Base-by-base conservation (phyloP, 30 jellyfish, hydroid and myxozoan species). In the Haliclystus octoradiatus region DNA sequence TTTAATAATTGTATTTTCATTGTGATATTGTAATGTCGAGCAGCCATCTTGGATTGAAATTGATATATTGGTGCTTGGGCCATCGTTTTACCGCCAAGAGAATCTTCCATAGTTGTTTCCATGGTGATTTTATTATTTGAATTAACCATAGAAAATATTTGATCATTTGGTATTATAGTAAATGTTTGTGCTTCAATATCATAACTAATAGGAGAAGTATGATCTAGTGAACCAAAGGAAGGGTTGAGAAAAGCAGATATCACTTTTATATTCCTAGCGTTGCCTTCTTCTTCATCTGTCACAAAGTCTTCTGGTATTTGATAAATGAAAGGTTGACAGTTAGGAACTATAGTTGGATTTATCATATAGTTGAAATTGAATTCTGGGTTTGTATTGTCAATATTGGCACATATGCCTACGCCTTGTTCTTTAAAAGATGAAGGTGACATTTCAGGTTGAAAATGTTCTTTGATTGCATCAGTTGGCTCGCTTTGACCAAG, bases 201-300 rank as follows among this genome's bases (percentile, higher is more conserved):
- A 28, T 74, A 74, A 33, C 15, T 26, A 26, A 60, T 53, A 63
- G 70, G 73, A 23, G 67, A 72, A 15, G 52, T 28, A 19, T 31
- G 23, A 2, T 83, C 50, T 0, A 74, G 31, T 23, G 65, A 22
- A 72, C 24, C 63, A 34, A 2, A 81, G 49, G 1, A 72, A n/a
- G 47, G 64, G 26, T 19, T 46, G 52, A 32, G 62, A 66, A 22
- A 70, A 64, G 51, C 33, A 33, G 0, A 70, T 51, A 13, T 64
- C 34, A 85, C 26, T 24, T 64, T 32, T 31, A 85, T 62, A 53
- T 76, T 85, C 9, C 96, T 77, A 2, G 75, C 73, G 50, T 85
- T 68, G 26, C 96, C 96, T 49, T 78, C 96, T 33, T 72, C 88
- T 26, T 24, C 14, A 57, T 85, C 96, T 15, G 3, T 69, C 49